phyloP scores from a whole-genome alignment of 2,113 vertebrate genomes.

The Aythya baeri region DNA sequence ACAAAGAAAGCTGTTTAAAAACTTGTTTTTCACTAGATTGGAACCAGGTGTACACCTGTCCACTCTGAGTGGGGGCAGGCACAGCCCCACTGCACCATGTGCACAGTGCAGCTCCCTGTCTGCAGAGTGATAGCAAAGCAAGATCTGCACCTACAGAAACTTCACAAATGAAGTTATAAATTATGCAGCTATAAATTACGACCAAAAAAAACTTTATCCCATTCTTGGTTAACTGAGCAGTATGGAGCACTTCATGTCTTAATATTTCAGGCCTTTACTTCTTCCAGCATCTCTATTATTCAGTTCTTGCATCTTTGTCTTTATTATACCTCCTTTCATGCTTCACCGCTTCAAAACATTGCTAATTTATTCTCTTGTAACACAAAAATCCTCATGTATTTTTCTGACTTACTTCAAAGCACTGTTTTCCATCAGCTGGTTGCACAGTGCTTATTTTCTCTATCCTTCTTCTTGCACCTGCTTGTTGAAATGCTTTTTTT shows the following conservation, averaged over 20 bases:
- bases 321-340: constrained; percentile 20
- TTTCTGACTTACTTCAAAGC: constrained; percentile 48
- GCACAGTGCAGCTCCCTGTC: neutral
- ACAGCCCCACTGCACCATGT: neutral
- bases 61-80: neutral
- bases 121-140: neutral
- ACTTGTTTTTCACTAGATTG: neutral
- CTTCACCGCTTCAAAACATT: constrained; percentile 36
- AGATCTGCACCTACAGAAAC: neutral
- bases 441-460: constrained; percentile 25
- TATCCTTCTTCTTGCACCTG: constrained; percentile 48
- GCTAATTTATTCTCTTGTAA: constrained; percentile 50
- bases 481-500: constrained; percentile 14
- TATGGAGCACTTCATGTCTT: neutral
- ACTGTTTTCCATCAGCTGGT: constrained; percentile 14
- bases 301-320: neutral
- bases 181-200: neutral
- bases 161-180: neutral
- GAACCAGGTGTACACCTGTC: neutral
- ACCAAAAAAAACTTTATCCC: neutral
- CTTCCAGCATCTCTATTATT: neutral
- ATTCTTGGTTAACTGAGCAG: neutral
- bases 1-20: neutral
- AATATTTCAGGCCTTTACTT: neutral
- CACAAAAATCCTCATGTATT: constrained; percentile 11